Evolutionary conservation across 2,888 invertebrate genomes (phyloP), one percentile per base, ranked within the genome.

Genomic region (Drosophila basisetae): DNA sequence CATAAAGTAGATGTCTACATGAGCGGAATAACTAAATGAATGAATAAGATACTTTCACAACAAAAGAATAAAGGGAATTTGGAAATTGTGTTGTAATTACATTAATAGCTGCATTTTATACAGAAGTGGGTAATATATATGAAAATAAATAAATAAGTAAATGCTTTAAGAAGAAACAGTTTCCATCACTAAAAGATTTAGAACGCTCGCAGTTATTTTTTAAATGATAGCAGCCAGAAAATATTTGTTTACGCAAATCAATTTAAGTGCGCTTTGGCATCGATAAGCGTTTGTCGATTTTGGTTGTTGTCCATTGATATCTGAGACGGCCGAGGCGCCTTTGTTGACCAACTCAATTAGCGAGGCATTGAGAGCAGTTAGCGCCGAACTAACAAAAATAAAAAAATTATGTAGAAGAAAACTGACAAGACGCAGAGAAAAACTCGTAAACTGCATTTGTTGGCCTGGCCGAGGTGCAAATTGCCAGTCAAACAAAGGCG

Each of bases 321-420:
- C 49, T 33, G 25, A 39, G 41, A 3, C 9, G 30, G 11, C 2
- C 54, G 64, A 68, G 88, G 84, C 84, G 88, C 79, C 90, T 73
- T 74, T 86, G 84, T 91, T 87, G 88, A 64, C 76, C 73, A 49
- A 72, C 52, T 60, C 81, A 91, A 86, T 91, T 91, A 92, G 84
- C 91, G 81, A 73, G 73, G 78, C 84, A 83, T 91, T 84, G 84
- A 89, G 81, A 90, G 82, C 88, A 88, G 83, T 92, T 92, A 91
- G 88, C 90, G 73, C 47, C 52, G 43, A 60, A 62, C 62, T 64
- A 76, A 75, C 58, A 65, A 55, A 60, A 33, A 33, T 25, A 2
- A 47, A 50, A 53, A 60, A 55, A 56, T 30, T 39, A 60, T 53
- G 50, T 47, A 6, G 52, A 68, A 55, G 53, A 59, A 53, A 61